Evolutionary conservation across 2,113 vertebrate species (phyloP).

Genomic region (Thryonomys swinderianus): DNA sequence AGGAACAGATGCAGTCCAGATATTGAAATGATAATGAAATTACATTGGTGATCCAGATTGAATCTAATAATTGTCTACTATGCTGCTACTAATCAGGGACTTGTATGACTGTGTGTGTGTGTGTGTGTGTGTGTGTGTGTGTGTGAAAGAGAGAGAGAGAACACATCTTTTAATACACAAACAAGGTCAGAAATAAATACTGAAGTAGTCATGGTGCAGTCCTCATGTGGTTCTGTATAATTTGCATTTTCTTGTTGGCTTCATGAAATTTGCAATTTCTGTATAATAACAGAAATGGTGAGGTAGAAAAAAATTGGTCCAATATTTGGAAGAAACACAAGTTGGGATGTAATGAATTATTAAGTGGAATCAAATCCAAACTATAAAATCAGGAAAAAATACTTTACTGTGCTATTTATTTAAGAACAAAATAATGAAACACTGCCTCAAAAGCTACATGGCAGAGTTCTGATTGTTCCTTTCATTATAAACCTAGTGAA

Average conservation of each 20-base stretch:
- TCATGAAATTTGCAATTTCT: too few species aligned
- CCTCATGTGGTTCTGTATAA: background rate
- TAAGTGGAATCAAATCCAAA: background rate
- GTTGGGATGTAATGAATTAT: background rate
- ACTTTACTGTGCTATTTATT: background rate
- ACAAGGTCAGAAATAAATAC: background rate
- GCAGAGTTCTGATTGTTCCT: background rate
- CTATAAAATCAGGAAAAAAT: background rate
- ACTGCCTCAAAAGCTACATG: background rate
- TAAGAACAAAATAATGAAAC: background rate
- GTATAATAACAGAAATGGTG: background rate
- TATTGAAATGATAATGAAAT: background rate
- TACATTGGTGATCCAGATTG: background rate
- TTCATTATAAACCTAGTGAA: background rate
- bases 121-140: fast-evolving
- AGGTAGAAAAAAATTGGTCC: background rate
- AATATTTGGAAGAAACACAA: background rate
- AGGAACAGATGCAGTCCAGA: background rate
- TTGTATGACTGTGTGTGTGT: background rate
- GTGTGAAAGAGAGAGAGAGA: fast-evolving
- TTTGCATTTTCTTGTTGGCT: too few species aligned
- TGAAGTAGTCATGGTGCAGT: background rate
- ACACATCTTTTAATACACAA: background rate
- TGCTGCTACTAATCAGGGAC: background rate
- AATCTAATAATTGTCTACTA: background rate